Base-by-base conservation (phyloP, 2,888 invertebrate genomes). In the Oxytorus armatus region DNA sequence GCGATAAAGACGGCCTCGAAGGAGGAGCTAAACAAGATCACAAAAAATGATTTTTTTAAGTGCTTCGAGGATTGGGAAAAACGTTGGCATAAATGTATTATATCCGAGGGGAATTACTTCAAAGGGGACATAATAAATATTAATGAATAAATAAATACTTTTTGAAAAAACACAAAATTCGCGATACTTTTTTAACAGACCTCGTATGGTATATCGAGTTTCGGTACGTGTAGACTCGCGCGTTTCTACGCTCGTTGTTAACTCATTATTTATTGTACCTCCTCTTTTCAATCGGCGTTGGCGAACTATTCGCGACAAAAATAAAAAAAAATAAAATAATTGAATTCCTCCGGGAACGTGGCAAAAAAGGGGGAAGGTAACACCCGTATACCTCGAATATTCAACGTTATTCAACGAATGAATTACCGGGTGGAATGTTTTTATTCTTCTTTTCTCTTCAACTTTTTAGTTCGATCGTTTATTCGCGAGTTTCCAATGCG, bases 191-290 rank as follows among this genome's bases (percentile, higher is more conserved):
- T n/a, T n/a, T n/a, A n/a, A n/a, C n/a, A n/a, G n/a, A n/a, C n/a
- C n/a, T n/a, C n/a, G n/a, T n/a, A n/a, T n/a, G n/a, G 39, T 25
- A 39, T 51, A 70, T 70, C 42, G 66, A 36, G 66, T 36, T n/a
- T n/a, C 53, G 7, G 66, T 66, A 68, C 63, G 25, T 61, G 66
- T 61, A 44, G 70, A 57, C 51, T 49, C 66, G 42, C 55, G 25
- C 47, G 66, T 75, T 44, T 21, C 70, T 44, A 53, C 44, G 18
- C 16, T 61, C 23, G 5, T 44, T 57, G 59, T 70, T 76, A 61
- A n/a, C 76, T 72, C 36, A 70, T 79, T 76, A 79, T 76, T 79
- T 66, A 79, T 76, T 57, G 25, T n/a, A 29, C 23, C 18, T n/a
- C 59, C 51, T 44, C 59, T 76, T 72, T 72, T 72, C 70, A 79